These are phyloP conservation scores for Idaea aversata DNA, from an alignment of 2,888 invertebrate genomes.

Conservation along the genomic window DNA sequence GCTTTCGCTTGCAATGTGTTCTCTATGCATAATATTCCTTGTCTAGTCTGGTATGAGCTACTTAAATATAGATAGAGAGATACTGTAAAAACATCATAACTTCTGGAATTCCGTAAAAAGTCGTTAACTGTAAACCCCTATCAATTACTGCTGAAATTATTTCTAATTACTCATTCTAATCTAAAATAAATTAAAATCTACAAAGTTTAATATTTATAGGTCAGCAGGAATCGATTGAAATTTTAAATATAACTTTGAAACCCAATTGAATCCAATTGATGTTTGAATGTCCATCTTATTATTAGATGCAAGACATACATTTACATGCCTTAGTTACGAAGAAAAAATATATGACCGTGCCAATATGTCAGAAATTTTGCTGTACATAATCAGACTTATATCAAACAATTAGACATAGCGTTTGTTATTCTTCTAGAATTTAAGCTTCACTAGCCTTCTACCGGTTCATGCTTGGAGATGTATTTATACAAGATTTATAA, in stretches of 20 bases:
- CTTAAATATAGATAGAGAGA: too few species aligned
- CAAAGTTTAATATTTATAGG: too few species aligned
- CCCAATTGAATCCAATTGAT: conserved; percentile 21
- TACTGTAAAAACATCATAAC: too few species aligned
- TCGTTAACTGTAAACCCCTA: too few species aligned
- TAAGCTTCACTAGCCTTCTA: conserved; percentile 28
- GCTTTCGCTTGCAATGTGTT: neutral
- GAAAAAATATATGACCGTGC: conserved; percentile 19
- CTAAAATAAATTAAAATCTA: too few species aligned
- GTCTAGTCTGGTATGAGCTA: too few species aligned
- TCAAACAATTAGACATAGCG: conserved; percentile 22
- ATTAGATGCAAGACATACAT: conserved; percentile 39
- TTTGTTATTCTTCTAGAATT: conserved; percentile 25
- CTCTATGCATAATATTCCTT: too few species aligned
- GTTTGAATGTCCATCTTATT: conserved; percentile 33
- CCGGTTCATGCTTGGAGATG: conserved; percentile 16
- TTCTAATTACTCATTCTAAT: too few species aligned
- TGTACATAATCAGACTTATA: neutral
- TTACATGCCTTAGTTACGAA: conserved; percentile 71
- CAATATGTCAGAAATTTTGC: conserved; percentile 8
- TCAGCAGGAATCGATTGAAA: too few species aligned
- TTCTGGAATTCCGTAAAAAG: too few species aligned
- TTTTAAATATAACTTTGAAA: too few species aligned
- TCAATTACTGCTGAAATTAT: too few species aligned
- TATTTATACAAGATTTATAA: conserved; percentile 10